Evolutionary conservation across 53 echinoderm and acorn worm genomes (phyloP).

Genomic region (Zoroaster sp.): DNA sequence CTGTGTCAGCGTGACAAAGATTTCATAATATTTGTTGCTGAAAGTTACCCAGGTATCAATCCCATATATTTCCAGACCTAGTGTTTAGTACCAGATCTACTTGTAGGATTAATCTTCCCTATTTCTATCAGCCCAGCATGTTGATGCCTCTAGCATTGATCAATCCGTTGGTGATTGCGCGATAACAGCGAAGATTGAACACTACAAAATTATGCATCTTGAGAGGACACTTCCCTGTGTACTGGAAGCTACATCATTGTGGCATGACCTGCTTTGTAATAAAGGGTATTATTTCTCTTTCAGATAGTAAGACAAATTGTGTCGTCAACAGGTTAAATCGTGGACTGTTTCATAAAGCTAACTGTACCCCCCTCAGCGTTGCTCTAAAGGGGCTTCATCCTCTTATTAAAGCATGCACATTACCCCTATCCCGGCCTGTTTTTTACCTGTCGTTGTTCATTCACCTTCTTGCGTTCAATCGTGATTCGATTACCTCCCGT

Average conservation of each 20-base stretch:
- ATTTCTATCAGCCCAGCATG: too few relatives aligned
- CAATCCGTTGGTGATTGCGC: neutral
- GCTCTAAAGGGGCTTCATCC: neutral
- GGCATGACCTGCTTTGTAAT: neutral
- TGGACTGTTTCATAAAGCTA: neutral
- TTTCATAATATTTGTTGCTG: too few relatives aligned
- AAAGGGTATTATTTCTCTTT: neutral
- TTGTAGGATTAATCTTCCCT: too few relatives aligned
- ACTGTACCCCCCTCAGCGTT: neutral
- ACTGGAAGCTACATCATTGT: too few relatives aligned
- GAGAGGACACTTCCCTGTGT: neutral
- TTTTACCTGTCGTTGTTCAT: constrained; percentile 50
- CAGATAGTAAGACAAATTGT: neutral
- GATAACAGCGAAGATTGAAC: neutral
- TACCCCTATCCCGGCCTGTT: constrained; percentile 14
- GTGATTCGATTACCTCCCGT: constrained; percentile 38
- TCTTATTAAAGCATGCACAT: constrained; percentile 23
- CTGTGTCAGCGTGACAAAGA: too few relatives aligned
- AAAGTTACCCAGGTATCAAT: too few relatives aligned
- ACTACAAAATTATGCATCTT: neutral
- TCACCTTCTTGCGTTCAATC: constrained; percentile 43
- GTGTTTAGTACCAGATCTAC: too few relatives aligned
- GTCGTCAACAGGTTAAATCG: neutral
- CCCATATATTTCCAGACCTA: too few relatives aligned
- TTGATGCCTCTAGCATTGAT: neutral